Conservation (phyloP, 1,140 invertebrate species). For the Metopolophium dirhodum region DNA sequence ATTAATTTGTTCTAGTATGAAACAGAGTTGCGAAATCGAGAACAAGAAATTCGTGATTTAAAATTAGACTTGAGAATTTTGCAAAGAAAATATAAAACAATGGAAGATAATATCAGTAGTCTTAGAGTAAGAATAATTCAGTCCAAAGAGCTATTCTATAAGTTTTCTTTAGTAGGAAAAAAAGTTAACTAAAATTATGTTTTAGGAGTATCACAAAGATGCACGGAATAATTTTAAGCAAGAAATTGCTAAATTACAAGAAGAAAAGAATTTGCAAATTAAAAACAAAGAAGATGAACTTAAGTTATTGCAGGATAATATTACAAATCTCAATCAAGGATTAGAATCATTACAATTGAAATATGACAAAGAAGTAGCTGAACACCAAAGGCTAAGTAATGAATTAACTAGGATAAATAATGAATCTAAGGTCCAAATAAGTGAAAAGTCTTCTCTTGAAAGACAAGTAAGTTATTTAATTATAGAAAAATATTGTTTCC, state of each 20-base stretch:
- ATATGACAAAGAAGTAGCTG: conserved; percentile 44
- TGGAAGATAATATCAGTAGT: conserved; percentile 67
- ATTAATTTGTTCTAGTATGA: conserved; percentile 20
- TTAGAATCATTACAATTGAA: conserved; percentile 41
- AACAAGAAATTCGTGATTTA: conserved; percentile 72
- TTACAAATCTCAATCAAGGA: neutral
- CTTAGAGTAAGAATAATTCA: conserved; percentile 37
- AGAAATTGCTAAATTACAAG: conserved; percentile 42
- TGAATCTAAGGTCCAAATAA: neutral
- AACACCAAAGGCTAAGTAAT: neutral
- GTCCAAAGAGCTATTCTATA: neutral
- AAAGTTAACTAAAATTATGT: neutral
- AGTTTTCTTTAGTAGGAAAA: neutral
- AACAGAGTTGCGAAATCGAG: conserved; percentile 70
- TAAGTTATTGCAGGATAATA: neutral
- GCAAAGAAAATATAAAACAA: conserved; percentile 70
- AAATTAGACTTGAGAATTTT: conserved; percentile 73
- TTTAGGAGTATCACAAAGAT: conserved; percentile 51
- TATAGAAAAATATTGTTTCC: neutral
- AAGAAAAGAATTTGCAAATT: conserved; percentile 31
- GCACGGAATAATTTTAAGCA: conserved; percentile 36
- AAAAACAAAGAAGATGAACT: conserved; percentile 50
- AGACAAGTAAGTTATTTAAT: conserved; percentile 19
- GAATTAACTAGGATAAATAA: conserved; percentile 33
- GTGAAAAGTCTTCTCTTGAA: conserved; percentile 45